Evolutionary conservation across 2,888 invertebrate species (phyloP).

Genomic region (Oxycera nigricornis): DNA sequence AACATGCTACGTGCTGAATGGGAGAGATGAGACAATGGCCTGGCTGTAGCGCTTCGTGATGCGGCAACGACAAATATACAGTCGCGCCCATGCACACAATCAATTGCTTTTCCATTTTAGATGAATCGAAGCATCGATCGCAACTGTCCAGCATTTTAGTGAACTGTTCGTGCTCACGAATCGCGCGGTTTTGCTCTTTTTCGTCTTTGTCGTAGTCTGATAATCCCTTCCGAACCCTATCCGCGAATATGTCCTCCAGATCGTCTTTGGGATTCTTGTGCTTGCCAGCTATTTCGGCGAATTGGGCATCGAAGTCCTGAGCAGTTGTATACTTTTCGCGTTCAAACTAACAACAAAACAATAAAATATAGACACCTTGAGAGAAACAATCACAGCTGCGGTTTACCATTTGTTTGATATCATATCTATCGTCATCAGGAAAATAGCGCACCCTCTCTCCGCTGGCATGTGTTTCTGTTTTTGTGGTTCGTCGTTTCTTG

Average conservation of each 20-base stretch:
- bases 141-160: slow-evolving; percentile 80
- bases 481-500: slow-evolving; percentile 52
- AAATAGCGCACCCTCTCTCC: slow-evolving; percentile 83
- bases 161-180: slow-evolving; percentile 75
- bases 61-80: slow-evolving; percentile 85
- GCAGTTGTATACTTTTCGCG: slow-evolving; percentile 81
- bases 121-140: slow-evolving; percentile 81
- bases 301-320: slow-evolving; percentile 81
- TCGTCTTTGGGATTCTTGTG: slow-evolving; percentile 72
- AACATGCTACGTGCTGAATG: slow-evolving; percentile 78
- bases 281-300: slow-evolving; percentile 76
- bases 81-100: slow-evolving; percentile 81
- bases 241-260: slow-evolving; percentile 85
- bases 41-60: slow-evolving; percentile 78
- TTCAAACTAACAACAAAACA: slow-evolving; percentile 69
- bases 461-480: slow-evolving; percentile 75
- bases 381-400: too few species aligned
- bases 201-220: slow-evolving; percentile 69
- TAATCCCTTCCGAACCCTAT: slow-evolving; percentile 74
- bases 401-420: slow-evolving; percentile 80
- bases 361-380: too few species aligned
- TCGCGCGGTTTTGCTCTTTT: slow-evolving; percentile 70
- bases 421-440: slow-evolving; percentile 88
- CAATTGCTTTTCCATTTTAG: slow-evolving; percentile 81
- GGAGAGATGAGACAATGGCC: slow-evolving; percentile 90